Percentiles rank a stretch among this genome's conserved stretches.
These are phyloP conservation scores for Alethe castanea DNA, from an alignment of 2,113 vertebrate genomes.

Conservation along the genomic window DNA sequence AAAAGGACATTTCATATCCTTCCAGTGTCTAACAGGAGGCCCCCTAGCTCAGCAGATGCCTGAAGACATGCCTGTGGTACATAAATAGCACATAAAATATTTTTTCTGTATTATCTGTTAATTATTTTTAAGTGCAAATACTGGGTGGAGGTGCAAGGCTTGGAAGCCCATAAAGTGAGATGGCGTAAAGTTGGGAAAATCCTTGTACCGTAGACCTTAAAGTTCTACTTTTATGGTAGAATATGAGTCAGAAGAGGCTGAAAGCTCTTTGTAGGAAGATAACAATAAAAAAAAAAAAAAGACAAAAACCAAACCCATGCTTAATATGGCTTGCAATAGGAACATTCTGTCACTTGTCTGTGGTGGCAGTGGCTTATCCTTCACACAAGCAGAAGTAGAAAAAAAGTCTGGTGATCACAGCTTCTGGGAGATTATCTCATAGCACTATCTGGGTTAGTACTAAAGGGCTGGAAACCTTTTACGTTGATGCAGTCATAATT, in stretches of 20 bases:
- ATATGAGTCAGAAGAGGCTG: neutral
- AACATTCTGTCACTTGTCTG: neutral
- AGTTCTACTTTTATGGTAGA: neutral
- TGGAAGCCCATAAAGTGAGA: neutral
- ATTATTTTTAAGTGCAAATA: neutral
- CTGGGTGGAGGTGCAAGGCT: neutral
- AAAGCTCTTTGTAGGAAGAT: neutral
- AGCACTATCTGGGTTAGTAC: neutral
- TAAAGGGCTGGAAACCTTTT: neutral
- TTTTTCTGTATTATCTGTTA: neutral
- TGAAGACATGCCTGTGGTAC: neutral
- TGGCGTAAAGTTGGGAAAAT: neutral
- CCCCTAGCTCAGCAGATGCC: neutral
- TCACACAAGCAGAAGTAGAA: neutral
- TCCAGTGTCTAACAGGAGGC: neutral
- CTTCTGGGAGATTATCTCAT: slow-evolving; percentile 11
- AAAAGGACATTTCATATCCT: neutral
- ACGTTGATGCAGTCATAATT: slow-evolving; percentile 22
- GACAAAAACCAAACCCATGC: neutral
- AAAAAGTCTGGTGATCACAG: neutral
- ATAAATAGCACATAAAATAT: neutral
- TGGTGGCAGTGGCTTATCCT: neutral
- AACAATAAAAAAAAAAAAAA: neutral
- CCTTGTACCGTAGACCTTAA: neutral
- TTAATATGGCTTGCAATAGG: neutral